phyloP scores from a whole-genome alignment of 2,113 vertebrate genomes.

The Muntiacus reevesi region DNA sequence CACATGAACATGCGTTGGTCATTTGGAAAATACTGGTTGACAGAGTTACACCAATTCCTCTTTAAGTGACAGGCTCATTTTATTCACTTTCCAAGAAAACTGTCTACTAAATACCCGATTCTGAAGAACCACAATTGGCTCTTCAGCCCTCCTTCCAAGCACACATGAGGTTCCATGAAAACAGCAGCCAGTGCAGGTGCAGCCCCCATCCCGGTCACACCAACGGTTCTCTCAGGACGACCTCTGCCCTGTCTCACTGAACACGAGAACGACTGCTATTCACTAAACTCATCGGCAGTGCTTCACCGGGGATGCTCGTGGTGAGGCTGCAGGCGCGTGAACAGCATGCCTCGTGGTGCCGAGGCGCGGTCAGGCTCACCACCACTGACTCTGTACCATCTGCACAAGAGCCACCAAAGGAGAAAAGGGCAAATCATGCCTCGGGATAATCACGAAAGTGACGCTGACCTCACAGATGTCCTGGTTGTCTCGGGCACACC shows the following conservation, averaged over 20 bases:
- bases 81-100: neutral
- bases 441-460: too few relatives aligned
- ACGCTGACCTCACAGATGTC: neutral
- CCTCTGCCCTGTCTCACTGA: neutral
- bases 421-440: neutral
- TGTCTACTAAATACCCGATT: neutral
- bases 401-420: neutral
- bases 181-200: neutral
- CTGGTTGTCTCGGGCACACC: neutral
- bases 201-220: too few relatives aligned
- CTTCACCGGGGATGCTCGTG: neutral
- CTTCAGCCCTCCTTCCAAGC: neutral
- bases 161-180: fast-evolving
- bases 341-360: neutral
- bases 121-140: neutral
- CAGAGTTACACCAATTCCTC: neutral
- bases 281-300: neutral
- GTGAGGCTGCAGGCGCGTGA: neutral
- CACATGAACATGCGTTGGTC: fast-evolving
- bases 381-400: neutral
- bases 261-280: too few relatives aligned
- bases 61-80: neutral
- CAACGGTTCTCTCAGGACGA: fast-evolving
- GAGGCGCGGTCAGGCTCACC: neutral
- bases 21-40: neutral